Conservation (phyloP, 2,797 vertebrate genomes). For the Acipenser oxyrinchus region DNA sequence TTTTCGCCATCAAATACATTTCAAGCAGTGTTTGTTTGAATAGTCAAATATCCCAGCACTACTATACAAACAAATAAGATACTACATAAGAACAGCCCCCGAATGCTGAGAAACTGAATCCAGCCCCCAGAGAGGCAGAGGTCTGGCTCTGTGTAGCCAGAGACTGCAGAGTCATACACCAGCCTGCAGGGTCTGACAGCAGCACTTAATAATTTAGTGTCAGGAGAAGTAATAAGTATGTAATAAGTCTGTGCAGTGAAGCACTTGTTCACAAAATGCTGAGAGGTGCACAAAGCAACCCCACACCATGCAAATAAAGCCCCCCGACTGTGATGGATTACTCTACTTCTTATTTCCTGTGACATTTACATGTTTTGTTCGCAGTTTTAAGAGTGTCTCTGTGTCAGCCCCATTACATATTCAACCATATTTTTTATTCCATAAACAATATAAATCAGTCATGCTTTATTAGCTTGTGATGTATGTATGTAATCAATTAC, state of each 20-base stretch:
- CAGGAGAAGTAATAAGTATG: conserved; percentile 28
- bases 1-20: neutral
- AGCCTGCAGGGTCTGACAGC: conserved; percentile 4
- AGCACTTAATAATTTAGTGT: conserved; percentile 19
- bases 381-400: neutral
- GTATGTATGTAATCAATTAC: no score
- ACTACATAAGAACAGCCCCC: neutral
- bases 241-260: conserved; percentile 20
- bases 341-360: neutral
- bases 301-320: conserved; percentile 10
- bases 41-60: neutral
- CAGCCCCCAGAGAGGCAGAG: neutral
- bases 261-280: conserved; percentile 10
- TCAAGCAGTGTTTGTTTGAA: neutral
- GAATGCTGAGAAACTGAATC: neutral
- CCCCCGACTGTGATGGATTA: conserved; percentile 19
- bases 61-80: neutral
- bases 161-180: neutral
- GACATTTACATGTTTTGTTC: neutral
- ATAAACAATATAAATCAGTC: conserved; percentile 19
- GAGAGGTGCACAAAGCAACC: conserved; percentile 7
- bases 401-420: neutral
- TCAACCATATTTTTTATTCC: conserved; percentile 16
- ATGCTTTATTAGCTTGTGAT: no score
- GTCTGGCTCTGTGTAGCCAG: neutral